These are phyloP conservation scores for Canis aureus DNA, from an alignment of 2,113 vertebrate species.

Conservation along the genomic window DNA sequence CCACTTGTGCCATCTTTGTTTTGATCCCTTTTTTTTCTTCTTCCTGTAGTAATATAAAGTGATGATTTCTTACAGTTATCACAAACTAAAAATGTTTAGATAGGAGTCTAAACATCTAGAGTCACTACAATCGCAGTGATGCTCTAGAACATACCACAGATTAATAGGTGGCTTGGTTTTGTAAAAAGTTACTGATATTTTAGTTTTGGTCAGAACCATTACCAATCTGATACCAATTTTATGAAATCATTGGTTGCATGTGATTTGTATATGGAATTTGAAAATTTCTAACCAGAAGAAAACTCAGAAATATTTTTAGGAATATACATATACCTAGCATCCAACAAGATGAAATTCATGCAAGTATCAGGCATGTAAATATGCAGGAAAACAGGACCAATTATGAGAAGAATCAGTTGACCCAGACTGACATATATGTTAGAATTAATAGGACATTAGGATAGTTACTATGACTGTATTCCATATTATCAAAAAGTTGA, in stretches of 20 bases:
- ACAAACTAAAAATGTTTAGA: constrained; percentile 89
- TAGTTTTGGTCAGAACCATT: not conserved
- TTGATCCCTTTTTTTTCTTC: constrained; percentile 44
- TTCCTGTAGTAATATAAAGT: constrained; percentile 89
- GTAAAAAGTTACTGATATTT: not conserved
- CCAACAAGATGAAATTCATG: constrained; percentile 8
- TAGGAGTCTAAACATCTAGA: constrained; percentile 56
- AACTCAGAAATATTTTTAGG: not conserved
- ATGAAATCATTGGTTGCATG: not conserved
- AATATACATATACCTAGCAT: not conserved
- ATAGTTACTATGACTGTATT: not conserved
- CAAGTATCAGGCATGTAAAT: not conserved
- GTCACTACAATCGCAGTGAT: constrained; percentile 85
- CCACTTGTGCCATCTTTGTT: not conserved
- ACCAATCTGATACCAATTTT: not conserved
- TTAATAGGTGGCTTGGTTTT: constrained; percentile 87
- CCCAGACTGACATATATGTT: not conserved
- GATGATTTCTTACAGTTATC: constrained; percentile 90
- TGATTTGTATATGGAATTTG: not conserved
- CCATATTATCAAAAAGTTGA: not conserved
- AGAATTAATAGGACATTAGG: not conserved
- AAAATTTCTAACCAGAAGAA: not conserved
- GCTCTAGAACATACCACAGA: constrained; percentile 87
- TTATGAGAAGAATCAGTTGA: not conserved
- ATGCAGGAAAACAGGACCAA: not conserved